Evolutionary conservation across 2,113 vertebrate species (phyloP).

Genomic region (Petrocephalus microphthalmus): DNA sequence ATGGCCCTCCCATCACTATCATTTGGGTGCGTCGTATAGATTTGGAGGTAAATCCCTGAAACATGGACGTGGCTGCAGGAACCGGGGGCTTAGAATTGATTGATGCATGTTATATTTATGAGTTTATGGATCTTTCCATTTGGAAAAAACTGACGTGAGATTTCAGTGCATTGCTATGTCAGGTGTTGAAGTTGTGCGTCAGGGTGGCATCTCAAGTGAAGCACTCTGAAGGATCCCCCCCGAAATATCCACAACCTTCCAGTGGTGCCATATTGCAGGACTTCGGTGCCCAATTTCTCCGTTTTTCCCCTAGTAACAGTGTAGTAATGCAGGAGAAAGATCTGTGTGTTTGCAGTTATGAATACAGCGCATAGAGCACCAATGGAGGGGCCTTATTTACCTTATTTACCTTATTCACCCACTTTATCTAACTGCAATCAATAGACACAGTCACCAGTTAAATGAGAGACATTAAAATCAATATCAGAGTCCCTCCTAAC

Average conservation of each 20-base stretch:
- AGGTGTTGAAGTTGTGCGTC: neutral
- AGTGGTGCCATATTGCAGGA: neutral
- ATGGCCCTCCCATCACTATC: neutral
- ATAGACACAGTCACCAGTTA: neutral
- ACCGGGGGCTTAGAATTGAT: neutral
- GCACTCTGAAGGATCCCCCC: neutral
- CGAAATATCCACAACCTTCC: neutral
- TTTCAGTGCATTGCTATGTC: neutral
- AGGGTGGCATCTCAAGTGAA: neutral
- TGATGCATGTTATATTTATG: neutral
- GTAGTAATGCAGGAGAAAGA: neutral
- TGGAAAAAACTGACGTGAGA: neutral
- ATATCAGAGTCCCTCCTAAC: neutral
- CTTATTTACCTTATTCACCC: neutral
- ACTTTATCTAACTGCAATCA: neutral
- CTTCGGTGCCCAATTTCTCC: neutral
- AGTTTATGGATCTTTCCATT: neutral
- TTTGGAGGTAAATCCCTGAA: neutral
- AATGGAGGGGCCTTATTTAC: neutral
- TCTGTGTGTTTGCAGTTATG: neutral
- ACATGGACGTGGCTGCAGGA: neutral
- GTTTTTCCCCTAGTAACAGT: neutral
- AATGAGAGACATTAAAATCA: conserved; percentile 1
- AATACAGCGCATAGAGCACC: neutral
- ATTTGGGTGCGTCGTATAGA: neutral